Evolutionary conservation across 2,888 invertebrate genomes (phyloP).

Genomic region (Cephus nigrinus): DNA sequence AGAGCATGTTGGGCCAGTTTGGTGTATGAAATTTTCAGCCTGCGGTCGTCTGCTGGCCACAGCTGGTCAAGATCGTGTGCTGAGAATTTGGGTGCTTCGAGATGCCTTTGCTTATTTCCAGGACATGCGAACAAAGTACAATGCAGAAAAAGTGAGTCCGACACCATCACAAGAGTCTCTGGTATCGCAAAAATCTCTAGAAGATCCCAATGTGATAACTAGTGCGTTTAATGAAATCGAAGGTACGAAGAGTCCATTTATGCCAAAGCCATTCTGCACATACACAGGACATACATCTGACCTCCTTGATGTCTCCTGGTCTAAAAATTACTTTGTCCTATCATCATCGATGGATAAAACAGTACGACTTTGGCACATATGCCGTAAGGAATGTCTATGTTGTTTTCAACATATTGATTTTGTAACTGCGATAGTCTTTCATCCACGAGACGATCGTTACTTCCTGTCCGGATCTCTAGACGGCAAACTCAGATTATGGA

Average conservation of each 20-base stretch:
- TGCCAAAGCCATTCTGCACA: constrained; percentile 90
- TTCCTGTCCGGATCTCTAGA: constrained; percentile 98
- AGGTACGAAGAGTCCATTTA: constrained; percentile 76
- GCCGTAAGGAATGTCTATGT: constrained; percentile 95
- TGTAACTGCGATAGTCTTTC: constrained; percentile 98
- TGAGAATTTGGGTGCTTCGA: constrained; percentile 94
- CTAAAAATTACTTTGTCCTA: constrained; percentile 97
- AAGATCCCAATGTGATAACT: constrained; percentile 70
- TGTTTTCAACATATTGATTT: constrained; percentile 99
- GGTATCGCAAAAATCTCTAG: constrained; percentile 80
- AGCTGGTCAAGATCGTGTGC: constrained; percentile 94
- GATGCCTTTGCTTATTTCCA: constrained; percentile 93
- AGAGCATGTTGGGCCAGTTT: constrained; percentile 92
- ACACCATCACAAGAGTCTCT: constrained; percentile 94
- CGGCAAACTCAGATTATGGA: constrained; percentile 98
- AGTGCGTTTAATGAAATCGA: constrained; percentile 71
- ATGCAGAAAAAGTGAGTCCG: constrained; percentile 91
- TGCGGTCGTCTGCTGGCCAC: constrained; percentile 96
- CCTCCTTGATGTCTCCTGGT: constrained; percentile 97
- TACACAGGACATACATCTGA: constrained; percentile 97
- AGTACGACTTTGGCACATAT: constrained; percentile 97
- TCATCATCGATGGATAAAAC: constrained; percentile 99
- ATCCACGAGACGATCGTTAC: constrained; percentile 90
- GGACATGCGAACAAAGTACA: constrained; percentile 96
- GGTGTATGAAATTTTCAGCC: constrained; percentile 98